A percentile compares a stretch with the other conserved stretches of the same genome.
Conservation (phyloP, 2,113 vertebrate species). For the Sapayoa aenigma region DNA sequence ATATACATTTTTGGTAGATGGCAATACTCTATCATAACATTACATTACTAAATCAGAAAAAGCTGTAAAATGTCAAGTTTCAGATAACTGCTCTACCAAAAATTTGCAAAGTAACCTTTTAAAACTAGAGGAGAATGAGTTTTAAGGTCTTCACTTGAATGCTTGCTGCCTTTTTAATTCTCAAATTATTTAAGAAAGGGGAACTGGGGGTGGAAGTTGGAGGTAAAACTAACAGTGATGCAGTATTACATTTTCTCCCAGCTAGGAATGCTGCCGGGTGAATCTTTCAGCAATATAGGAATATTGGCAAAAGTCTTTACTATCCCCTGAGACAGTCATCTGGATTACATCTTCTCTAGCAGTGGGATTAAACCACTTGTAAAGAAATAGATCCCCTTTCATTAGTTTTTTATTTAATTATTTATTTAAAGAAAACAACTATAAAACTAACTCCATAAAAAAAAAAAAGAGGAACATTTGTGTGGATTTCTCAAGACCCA, state of each 20-base stretch:
- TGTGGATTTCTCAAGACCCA: conserved; percentile 29
- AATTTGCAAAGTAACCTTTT: background rate
- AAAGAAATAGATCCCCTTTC: conserved; percentile 48
- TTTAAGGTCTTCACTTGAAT: background rate
- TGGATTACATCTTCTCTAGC: conserved; percentile 55
- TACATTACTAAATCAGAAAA: background rate
- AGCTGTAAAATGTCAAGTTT: background rate
- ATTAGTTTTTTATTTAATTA: background rate
- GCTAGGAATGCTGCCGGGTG: background rate
- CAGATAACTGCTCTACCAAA: background rate
- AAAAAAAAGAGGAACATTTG: background rate
- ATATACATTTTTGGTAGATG: background rate
- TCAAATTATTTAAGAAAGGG: background rate
- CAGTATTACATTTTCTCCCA: conserved; percentile 14
- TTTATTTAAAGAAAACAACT: conserved; percentile 10
- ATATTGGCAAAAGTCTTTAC: conserved; percentile 36
- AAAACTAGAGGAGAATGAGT: background rate
- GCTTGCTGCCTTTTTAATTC: background rate
- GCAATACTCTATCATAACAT: background rate
- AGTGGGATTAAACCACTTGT: conserved; percentile 63
- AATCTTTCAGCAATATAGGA: background rate
- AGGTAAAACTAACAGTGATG: background rate
- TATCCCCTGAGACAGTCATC: conserved; percentile 41
- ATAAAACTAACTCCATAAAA: conserved; percentile 4
- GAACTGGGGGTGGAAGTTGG: background rate